Evolutionary conservation across 2,888 invertebrate species (phyloP).

Genomic region (Cataglyphis albicans): DNA sequence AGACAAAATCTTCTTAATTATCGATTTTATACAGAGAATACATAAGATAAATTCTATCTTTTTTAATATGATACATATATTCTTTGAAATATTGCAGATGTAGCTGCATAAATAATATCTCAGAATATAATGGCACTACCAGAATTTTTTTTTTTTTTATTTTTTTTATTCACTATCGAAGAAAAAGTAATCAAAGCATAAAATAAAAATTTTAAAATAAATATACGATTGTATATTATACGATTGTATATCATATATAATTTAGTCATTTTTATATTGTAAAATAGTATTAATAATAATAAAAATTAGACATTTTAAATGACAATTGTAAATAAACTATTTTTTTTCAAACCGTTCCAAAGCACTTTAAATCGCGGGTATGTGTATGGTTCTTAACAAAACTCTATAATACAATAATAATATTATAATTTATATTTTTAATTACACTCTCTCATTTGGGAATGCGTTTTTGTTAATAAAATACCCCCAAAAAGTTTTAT

Average conservation of each 20-base stretch:
- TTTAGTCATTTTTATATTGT: not conserved
- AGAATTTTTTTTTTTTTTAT: not conserved
- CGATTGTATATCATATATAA: not conserved
- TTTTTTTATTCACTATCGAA: not conserved
- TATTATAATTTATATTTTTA: not conserved
- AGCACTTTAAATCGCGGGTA: not conserved
- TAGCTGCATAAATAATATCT: too few relatives aligned
- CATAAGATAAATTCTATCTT: not conserved
- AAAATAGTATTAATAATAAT: slow-evolving; percentile 2
- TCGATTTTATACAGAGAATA: not conserved
- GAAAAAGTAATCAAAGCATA: not conserved
- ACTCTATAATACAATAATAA: not conserved
- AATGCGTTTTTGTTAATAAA: not conserved
- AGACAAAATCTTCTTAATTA: not conserved
- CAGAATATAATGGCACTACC: too few relatives aligned
- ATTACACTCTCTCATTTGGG: not conserved
- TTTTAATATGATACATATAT: too few relatives aligned
- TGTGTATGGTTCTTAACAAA: not conserved
- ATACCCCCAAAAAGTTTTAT: not conserved
- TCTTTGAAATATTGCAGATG: too few relatives aligned
- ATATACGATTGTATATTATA: not conserved
- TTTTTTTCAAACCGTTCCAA: not conserved
- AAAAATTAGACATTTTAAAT: not conserved
- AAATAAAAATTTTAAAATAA: not conserved
- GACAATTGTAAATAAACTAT: not conserved